Percentiles rank a stretch among this genome's conserved stretches.
phyloP scores from a whole-genome alignment of 1,140 invertebrate genomes.

The Drepana arcuata region DNA sequence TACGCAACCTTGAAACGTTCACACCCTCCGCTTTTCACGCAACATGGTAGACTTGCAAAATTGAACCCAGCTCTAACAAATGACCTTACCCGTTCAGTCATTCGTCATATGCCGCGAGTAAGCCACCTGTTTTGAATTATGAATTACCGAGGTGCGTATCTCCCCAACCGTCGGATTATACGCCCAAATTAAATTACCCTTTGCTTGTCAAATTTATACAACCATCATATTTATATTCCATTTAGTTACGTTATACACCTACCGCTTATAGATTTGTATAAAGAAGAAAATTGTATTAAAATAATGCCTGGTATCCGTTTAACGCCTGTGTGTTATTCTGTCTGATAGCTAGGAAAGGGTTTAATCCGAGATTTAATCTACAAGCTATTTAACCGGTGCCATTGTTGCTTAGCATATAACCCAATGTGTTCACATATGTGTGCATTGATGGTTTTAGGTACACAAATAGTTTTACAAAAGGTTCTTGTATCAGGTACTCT shows the following conservation, averaged over 20 bases:
- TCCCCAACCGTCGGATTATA: slow-evolving; percentile 13
- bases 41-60: no score
- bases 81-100: slow-evolving; percentile 7
- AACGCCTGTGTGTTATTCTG: no score
- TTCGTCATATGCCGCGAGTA: slow-evolving; percentile 6
- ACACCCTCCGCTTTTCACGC: no score
- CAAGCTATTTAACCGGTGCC: no score
- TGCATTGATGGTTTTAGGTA: no score
- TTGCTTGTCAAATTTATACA: slow-evolving; percentile 11
- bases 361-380: not conserved
- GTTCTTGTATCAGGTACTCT: no score
- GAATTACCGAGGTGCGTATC: slow-evolving; percentile 13
- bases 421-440: no score
- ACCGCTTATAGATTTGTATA: not conserved
- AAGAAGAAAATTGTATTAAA: not conserved
- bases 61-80: slow-evolving; percentile 4
- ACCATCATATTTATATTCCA: slow-evolving; percentile 7
- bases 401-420: no score
- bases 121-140: slow-evolving; percentile 25
- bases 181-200: slow-evolving; percentile 22
- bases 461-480: no score
- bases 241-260: not conserved
- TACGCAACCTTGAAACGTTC: no score
- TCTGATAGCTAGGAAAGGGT: no score
- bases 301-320: not conserved